Evolutionary conservation across 2,113 vertebrate genomes (phyloP), one percentile per base, ranked within the genome.

Genomic region (Sorex fumeus): DNA sequence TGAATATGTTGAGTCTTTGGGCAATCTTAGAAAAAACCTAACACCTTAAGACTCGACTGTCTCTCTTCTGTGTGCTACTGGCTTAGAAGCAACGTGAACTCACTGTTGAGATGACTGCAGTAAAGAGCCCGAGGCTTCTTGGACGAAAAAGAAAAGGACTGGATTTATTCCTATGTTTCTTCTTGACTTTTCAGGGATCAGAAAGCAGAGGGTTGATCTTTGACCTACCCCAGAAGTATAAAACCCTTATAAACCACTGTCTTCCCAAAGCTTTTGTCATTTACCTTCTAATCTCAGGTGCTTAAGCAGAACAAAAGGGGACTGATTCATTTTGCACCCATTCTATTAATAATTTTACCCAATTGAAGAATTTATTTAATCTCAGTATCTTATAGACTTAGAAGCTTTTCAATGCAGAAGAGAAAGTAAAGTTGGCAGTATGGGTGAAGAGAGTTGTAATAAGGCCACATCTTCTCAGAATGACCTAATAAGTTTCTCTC

Each of bases 381-480:
- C 16, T 5, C 81, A 28, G 5, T 62, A 80, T 47, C n/a, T 86
- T 13, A 3, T 50, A 77, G 28, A 21, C 28, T n/a, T 70, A 70
- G 64, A 9, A 60, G 27, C 15, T 50, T 36, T 76, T 82, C 11
- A 64, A 69, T n/a, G 74, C 4, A 4, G 50, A 7, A 79, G 76
- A 23, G 2, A 32, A 5, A 62, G 1, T 76, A n/a, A 76, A 70
- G 8, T 82, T 76, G 70, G 11, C 40, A 19, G 34, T 28, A 7
- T 21, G n/a, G 27, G 15, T 69, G 36, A 70, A 91, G 36, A 62
- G n/a, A 87, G 27, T 50, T 87, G 32, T 64, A 87, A 76, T 76
- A 28, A 69, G 45, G 36, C n/a, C 30, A n/a, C 19, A 62, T 53
- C 27, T 76, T 50, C 70, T 12, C 40, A 81, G 70, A 76, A 62